These are phyloP conservation scores for Myathropa florea DNA, from an alignment of 2,888 invertebrate species.

Conservation along the genomic window DNA sequence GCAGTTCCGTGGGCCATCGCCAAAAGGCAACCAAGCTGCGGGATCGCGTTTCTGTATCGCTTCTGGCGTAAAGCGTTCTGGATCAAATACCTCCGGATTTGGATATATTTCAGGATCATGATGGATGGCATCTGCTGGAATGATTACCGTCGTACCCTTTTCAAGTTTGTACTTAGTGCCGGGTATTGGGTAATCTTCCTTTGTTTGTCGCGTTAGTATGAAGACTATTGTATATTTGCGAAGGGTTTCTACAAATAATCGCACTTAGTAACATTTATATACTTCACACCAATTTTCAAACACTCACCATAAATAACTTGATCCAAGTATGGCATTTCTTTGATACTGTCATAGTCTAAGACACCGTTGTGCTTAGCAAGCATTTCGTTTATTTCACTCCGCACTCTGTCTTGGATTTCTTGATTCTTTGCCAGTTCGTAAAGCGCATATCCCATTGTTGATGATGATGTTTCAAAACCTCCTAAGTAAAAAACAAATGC, in stretches of 20 bases:
- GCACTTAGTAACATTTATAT: too few relatives aligned
- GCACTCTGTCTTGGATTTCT: conserved; percentile 73
- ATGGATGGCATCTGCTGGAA: conserved; percentile 83
- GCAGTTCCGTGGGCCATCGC: conserved; percentile 78
- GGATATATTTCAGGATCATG: conserved; percentile 83
- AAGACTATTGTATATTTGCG: conserved; percentile 83
- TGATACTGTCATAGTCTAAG: conserved; percentile 75
- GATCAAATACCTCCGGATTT: conserved; percentile 84
- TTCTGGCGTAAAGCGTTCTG: conserved; percentile 83
- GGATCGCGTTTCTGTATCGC: conserved; percentile 82
- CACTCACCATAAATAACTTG: conserved; percentile 79
- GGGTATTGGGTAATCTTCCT: conserved; percentile 81
- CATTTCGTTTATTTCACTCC: conserved; percentile 73
- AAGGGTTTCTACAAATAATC: conserved; percentile 81
- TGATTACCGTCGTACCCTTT: conserved; percentile 81
- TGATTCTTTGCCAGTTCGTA: conserved; percentile 77
- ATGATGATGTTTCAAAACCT: conserved; percentile 85
- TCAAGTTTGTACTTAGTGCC: conserved; percentile 81
- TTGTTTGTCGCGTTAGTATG: conserved; percentile 81
- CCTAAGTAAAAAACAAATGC: conserved; percentile 78
- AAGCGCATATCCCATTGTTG: conserved; percentile 82
- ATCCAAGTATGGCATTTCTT: conserved; percentile 75
- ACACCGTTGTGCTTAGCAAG: conserved; percentile 72
- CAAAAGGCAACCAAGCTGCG: conserved; percentile 76
- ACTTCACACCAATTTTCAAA: neutral